Percentiles rank a stretch among this genome's conserved stretches.
Evolutionary conservation across 2,797 vertebrate genomes (phyloP).

Genomic region (Sebastes steindachneri): DNA sequence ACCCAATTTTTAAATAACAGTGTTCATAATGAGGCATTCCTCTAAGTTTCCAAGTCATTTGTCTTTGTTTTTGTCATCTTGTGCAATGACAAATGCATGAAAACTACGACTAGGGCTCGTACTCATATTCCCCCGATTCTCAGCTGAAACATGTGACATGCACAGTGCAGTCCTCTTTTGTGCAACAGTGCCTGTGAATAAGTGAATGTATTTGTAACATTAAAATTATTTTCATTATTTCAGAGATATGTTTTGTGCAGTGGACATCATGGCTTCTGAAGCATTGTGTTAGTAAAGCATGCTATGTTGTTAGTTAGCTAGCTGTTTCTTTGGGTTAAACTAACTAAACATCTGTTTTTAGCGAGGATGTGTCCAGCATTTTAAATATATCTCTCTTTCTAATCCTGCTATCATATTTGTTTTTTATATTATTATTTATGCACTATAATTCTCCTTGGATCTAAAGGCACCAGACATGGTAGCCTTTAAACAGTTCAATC

Average conservation of each 20-base stretch:
- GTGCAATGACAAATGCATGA: not conserved
- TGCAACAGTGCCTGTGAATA: not conserved
- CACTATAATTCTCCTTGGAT: not conserved
- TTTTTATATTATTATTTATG: not conserved
- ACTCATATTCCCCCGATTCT: not conserved
- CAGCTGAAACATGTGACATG: not conserved
- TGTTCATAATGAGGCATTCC: slow-evolving; percentile 24
- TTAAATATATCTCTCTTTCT: not conserved
- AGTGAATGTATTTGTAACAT: not conserved
- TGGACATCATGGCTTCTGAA: not conserved
- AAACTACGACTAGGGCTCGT: not conserved
- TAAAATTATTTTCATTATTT: no score
- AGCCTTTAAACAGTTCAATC: not conserved
- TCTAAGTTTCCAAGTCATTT: not conserved
- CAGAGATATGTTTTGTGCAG: not conserved
- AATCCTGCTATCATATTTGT: not conserved
- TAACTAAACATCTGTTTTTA: not conserved
- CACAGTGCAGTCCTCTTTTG: not conserved
- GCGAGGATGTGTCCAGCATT: not conserved
- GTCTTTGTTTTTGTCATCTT: slow-evolving; percentile 17
- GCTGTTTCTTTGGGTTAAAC: not conserved
- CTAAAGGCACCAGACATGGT: not conserved
- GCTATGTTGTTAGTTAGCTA: not conserved
- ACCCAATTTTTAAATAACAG: slow-evolving; percentile 18
- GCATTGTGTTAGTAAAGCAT: not conserved